Percentiles rank a stretch among this genome's conserved stretches.
Conservation (phyloP, 2,888 invertebrate species). For the Esperia sulphurella region DNA sequence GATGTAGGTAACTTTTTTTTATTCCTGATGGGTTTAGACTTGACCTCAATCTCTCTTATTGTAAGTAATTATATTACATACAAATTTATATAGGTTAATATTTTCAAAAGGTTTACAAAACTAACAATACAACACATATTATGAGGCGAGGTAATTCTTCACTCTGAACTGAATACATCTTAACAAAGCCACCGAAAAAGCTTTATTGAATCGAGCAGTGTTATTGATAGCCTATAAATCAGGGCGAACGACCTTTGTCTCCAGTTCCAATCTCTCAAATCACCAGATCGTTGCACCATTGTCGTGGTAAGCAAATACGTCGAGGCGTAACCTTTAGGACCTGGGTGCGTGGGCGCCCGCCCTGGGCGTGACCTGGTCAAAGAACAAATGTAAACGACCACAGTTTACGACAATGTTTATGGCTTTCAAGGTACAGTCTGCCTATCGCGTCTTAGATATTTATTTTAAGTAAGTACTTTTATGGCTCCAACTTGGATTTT, state of each 20-base stretch:
- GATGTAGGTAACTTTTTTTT: no score
- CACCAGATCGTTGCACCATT: constrained; percentile 2
- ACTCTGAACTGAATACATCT: background rate
- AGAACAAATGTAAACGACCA: constrained; percentile 1
- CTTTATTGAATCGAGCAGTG: constrained; percentile 5
- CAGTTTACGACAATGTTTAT: background rate
- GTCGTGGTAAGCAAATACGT: constrained; percentile 1
- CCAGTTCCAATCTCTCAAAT: background rate
- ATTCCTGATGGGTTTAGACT: no score
- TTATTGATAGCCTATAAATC: constrained; percentile 10
- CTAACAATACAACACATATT: no score
- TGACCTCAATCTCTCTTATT: no score
- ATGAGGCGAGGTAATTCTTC: no score
- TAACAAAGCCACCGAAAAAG: background rate
- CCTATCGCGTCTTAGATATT: no score
- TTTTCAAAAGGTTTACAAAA: no score
- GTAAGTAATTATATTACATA: no score
- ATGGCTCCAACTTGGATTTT: no score
- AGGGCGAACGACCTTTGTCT: constrained; percentile 8
- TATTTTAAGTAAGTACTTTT: no score
- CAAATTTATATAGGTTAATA: no score
- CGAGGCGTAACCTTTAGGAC: constrained; percentile 4
- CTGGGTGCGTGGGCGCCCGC: constrained; percentile 5
- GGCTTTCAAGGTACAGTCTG: background rate
- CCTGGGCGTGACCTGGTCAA: constrained; percentile 6